Evolutionary conservation across 2,113 vertebrate species (phyloP).

Genomic region (Caretta caretta): DNA sequence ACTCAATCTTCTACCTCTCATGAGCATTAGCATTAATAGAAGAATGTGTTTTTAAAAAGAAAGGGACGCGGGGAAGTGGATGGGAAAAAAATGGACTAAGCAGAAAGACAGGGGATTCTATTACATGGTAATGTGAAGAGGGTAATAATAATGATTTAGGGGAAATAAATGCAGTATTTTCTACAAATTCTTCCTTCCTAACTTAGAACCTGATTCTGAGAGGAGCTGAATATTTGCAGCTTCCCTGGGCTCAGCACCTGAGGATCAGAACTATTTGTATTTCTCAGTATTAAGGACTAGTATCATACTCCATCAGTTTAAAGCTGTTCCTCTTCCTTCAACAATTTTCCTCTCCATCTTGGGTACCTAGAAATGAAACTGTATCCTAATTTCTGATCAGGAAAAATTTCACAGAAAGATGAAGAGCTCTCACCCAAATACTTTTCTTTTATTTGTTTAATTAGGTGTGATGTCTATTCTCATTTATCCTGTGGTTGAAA

Average conservation of each 20-base stretch:
- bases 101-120: rapidly evolving
- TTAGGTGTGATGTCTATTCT: neutral
- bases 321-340: neutral
- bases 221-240: neutral
- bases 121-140: neutral
- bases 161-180: conserved; percentile 15
- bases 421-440: neutral
- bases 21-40: neutral
- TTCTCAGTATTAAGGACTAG: conserved; percentile 42
- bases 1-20: neutral
- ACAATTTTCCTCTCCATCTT: neutral
- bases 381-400: neutral
- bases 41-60: neutral
- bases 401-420: neutral
- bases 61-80: neutral
- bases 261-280: conserved; percentile 20
- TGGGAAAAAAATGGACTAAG: neutral
- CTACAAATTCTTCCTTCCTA: neutral
- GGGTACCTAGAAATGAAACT: neutral
- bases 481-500: neutral
- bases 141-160: conserved; percentile 28
- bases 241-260: neutral
- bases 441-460: neutral
- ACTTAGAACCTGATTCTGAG: neutral
- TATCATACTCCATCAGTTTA: neutral